Base-by-base conservation (phyloP, 2,113 vertebrate species). In the Antechinus flavipes region DNA sequence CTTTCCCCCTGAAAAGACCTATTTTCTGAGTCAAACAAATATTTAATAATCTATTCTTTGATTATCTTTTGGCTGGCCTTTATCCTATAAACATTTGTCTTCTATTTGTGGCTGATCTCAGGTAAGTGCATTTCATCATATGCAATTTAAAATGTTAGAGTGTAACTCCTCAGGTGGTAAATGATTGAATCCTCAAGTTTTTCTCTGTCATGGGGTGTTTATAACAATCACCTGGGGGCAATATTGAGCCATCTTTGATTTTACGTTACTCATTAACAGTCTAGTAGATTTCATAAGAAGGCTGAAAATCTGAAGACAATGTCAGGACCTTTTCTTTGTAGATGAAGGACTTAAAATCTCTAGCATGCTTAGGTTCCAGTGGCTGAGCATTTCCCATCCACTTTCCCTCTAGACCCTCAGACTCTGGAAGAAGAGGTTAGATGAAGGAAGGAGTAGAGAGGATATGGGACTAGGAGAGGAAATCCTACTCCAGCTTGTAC, bases 161-260 rank as follows among this genome's bases (percentile, higher is more conserved):
- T 84, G 16, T n/a, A 42, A 84, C 68, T 84, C 61, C 16, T 76
- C 61, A n/a, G n/a, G n/a, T 84, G n/a, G 68, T 22, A 84, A 42
- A 84, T 42, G 35, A 84, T 84, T 19, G 35, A 76, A 76, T 76
- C 35, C n/a, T 84, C n/a, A 5, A 49, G 49, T 49, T 84, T 84
- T 84, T 84, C 68, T 84, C n/a, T 84, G 68, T n/a, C 68, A 42
- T 84, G 42, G 68, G n/a, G 22, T 84, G 0, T 84, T 84, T 84
- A 2, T 84, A 84, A 42, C 68, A 84, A 84, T 84, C 68, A 42
- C 68, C 68, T 84, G 68, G 68, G 68, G 68, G 68, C 68, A 84
- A 84, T 84, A 84, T 84, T 84, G 68, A 84, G 68, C 68, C n/a
- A 42, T n/a, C 68, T 84, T 84, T 84, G 68, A 84, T 84, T 84